Evolutionary conservation across 2,113 vertebrate genomes (phyloP), one percentile per base, ranked within the genome.

Genomic region (Podarcis cretensis): DNA sequence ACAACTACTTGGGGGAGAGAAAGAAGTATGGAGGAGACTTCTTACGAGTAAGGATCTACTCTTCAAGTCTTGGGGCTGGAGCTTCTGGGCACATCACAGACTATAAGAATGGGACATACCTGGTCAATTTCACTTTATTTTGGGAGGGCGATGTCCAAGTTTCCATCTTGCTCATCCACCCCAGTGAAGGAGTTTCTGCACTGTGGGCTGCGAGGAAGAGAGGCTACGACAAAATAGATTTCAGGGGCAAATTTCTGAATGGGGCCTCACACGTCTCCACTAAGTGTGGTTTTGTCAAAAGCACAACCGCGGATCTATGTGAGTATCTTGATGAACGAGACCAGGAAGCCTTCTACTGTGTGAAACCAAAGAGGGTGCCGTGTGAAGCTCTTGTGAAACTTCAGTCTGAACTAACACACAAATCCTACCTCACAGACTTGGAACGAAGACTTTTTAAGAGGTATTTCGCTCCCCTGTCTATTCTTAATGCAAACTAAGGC

Each of bases 131-230:
- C 48, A 48, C 48, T 48, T 48, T 48, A 48, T 48, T 94, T 89
- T 96, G 94, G 95, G 94, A 90, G 43, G 94, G 90, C 23, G 74
- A 76, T 3, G 92, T 95, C 75, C 68, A 82, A 78, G 68, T 93
- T 63, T 95, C 96, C n/a, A 57, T 95, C 73, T 75, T 93, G 14
- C 91, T 96, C 65, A 88, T 96, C 16, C 93, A 95, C 87, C 92
- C 94, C 85, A 96, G 95, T 32, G 95, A 96, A 87, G 94, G 90
- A 1, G 91, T 76, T 8, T 91, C 90, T 0, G 93, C 91, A 12
- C 84, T 96, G 77, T 95, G 94, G 95, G 87, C 92, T 35, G 90
- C 90, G 1, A 93, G 92, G 89, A 93, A 95, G 68, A 89, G 92
- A 74, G 94, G 92, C 13, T 93, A 94, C 0, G 85, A 93, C 63